Conservation (phyloP, 37 sponge, comb jelly and placozoan species). For the Chondrilla cf. caribensis region DNA sequence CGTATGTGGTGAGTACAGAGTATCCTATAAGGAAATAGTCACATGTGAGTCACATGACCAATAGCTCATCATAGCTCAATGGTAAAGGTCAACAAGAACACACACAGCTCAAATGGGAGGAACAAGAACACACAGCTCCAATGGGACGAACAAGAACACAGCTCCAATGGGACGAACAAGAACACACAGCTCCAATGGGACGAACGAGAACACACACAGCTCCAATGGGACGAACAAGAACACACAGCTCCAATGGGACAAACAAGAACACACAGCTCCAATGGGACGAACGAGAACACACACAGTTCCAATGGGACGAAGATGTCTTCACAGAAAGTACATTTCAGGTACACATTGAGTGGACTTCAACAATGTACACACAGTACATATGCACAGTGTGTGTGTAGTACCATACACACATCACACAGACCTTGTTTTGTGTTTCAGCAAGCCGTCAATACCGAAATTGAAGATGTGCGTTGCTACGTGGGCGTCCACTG, state of each 20-base stretch:
- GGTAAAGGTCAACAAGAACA: neutral
- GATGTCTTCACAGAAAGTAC: too few relatives aligned
- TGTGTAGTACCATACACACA: too few relatives aligned
- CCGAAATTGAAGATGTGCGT: constrained; percentile 80
- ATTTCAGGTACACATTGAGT: too few relatives aligned
- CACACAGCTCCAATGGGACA: neutral
- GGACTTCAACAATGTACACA: too few relatives aligned
- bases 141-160: neutral
- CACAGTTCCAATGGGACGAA: too few relatives aligned
- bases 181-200: too few relatives aligned
- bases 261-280: too few relatives aligned
- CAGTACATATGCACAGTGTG: too few relatives aligned
- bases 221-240: too few relatives aligned
- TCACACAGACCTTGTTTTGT: constrained; percentile 68
- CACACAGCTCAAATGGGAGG: neutral
- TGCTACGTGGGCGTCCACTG: constrained; percentile 95
- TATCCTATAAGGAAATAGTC: constrained; percentile 22
- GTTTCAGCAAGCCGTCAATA: constrained; percentile 70
- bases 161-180: too few relatives aligned
- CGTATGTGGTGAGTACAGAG: constrained; percentile 56
- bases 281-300: neutral
- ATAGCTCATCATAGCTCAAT: too few relatives aligned
- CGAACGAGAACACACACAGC: neutral
- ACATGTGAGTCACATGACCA: constrained; percentile 11
- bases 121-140: neutral